These are phyloP conservation scores for Labroides dimidiatus DNA, from an alignment of 2,797 vertebrate genomes.

Conservation along the genomic window DNA sequence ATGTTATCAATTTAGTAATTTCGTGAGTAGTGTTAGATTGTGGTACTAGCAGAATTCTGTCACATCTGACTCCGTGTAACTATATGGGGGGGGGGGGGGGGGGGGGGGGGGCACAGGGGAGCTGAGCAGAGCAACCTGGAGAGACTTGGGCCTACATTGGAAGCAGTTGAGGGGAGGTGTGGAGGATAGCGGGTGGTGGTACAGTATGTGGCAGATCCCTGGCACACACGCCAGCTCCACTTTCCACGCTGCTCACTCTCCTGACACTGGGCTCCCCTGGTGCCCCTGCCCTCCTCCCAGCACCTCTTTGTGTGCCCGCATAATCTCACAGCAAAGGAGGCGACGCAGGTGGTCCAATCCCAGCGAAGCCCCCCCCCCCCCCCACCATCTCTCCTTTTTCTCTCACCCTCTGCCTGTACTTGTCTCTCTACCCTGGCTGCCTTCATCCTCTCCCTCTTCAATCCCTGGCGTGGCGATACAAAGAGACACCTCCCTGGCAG, in stretches of 20 bases:
- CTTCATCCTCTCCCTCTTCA: conserved; percentile 76
- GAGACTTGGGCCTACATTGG: conserved; percentile 29
- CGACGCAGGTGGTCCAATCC: conserved; percentile 85
- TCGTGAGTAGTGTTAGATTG: neutral
- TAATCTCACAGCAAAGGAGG: conserved; percentile 82
- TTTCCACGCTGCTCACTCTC: conserved; percentile 87
- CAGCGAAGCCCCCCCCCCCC: conserved; percentile 59
- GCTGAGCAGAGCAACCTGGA: conserved; percentile 21
- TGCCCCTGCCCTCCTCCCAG: conserved; percentile 73
- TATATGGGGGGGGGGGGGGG: conserved; percentile 1
- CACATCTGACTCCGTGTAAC: conserved; percentile 10
- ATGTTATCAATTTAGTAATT: too few species aligned
- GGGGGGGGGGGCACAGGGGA: conserved; percentile 21
- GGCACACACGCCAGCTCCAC: conserved; percentile 86
- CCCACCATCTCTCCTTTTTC: conserved; percentile 54
- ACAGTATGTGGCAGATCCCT: conserved; percentile 83
- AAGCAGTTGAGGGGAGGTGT: conserved; percentile 40
- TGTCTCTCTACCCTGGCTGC: conserved; percentile 65
- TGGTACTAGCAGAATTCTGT: neutral
- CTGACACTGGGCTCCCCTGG: conserved; percentile 63
- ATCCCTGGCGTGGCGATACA: conserved; percentile 66
- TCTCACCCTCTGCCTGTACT: conserved; percentile 59
- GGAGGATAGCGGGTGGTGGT: conserved; percentile 53
- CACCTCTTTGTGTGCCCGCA: conserved; percentile 78
- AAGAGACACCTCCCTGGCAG: conserved; percentile 81